Conservation (phyloP, 1,140 invertebrate genomes). For the Augochlora pura region DNA sequence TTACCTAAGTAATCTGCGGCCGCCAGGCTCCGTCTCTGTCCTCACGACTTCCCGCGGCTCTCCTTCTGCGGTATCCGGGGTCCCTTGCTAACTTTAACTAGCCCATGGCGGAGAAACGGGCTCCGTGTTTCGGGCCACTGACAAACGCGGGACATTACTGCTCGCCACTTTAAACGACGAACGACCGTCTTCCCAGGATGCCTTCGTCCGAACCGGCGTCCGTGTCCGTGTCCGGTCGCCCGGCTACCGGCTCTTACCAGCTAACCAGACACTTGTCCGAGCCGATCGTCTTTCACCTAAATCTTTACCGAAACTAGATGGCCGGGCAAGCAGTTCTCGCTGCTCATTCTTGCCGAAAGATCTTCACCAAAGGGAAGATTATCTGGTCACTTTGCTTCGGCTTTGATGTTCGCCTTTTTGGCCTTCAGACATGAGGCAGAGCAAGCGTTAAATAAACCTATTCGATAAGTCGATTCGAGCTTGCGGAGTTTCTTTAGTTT, state of each 20-base stretch:
- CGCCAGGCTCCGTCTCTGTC: conserved; percentile 69
- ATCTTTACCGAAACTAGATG: too few species aligned
- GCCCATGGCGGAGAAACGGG: conserved; percentile 57
- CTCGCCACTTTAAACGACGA: conserved; percentile 40
- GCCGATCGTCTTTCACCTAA: too few species aligned
- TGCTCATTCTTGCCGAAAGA: too few species aligned
- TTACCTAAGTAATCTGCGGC: conserved; percentile 80
- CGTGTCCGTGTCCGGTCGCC: background rate
- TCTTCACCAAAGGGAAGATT: too few species aligned
- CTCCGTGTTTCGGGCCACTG: conserved; percentile 37
- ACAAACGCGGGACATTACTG: conserved; percentile 62
- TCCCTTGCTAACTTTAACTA: conserved; percentile 55
- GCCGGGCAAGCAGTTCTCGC: too few species aligned
- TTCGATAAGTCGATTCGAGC: too few species aligned
- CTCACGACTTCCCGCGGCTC: conserved; percentile 64
- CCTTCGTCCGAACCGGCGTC: background rate
- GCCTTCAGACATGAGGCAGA: too few species aligned
- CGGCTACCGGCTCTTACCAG: background rate
- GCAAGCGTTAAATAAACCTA: too few species aligned
- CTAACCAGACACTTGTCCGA: too few species aligned
- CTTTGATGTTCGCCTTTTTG: too few species aligned
- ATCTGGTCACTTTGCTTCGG: too few species aligned
- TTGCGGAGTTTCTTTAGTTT: too few species aligned
- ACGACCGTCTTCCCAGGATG: conserved; percentile 30
- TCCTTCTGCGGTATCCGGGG: conserved; percentile 55